phyloP scores from a whole-genome alignment of 2,113 vertebrate genomes.

The Lethenteron camtschaticum region DNA sequence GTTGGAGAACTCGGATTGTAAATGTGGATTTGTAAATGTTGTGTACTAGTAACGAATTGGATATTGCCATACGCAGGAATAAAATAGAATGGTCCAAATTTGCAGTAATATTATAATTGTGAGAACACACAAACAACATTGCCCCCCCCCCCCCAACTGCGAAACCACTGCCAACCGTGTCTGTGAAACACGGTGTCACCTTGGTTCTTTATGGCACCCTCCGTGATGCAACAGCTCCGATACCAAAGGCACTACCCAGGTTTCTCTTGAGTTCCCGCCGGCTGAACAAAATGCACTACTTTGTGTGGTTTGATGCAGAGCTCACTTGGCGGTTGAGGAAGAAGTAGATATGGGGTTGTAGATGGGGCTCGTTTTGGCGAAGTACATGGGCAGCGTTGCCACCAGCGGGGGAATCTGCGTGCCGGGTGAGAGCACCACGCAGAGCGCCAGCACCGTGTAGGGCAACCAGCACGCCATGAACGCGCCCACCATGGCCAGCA shows the following conservation, averaged over 20 bases:
- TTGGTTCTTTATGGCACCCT: too few relatives aligned
- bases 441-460: slow-evolving; percentile 23
- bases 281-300: background rate
- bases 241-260: background rate
- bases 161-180: background rate
- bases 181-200: background rate
- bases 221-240: too few relatives aligned
- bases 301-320: background rate
- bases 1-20: too few relatives aligned
- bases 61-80: too few relatives aligned
- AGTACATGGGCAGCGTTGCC: slow-evolving; percentile 32
- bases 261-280: background rate
- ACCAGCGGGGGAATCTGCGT: slow-evolving; percentile 26
- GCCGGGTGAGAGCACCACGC: slow-evolving; percentile 23
- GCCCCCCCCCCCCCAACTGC: slow-evolving; percentile 10
- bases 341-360: slow-evolving; percentile 38
- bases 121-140: slow-evolving; percentile 16
- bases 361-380: slow-evolving; percentile 30
- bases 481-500: slow-evolving; percentile 24
- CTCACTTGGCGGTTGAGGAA: slow-evolving; percentile 29
- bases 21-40: too few relatives aligned
- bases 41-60: too few relatives aligned
- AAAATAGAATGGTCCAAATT: too few relatives aligned
- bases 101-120: too few relatives aligned
- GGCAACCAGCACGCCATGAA: slow-evolving; percentile 34